Evolutionary conservation across 1,140 invertebrate species (phyloP), one percentile per base, ranked within the genome.

Genomic region (Scaptomyza montana): DNA sequence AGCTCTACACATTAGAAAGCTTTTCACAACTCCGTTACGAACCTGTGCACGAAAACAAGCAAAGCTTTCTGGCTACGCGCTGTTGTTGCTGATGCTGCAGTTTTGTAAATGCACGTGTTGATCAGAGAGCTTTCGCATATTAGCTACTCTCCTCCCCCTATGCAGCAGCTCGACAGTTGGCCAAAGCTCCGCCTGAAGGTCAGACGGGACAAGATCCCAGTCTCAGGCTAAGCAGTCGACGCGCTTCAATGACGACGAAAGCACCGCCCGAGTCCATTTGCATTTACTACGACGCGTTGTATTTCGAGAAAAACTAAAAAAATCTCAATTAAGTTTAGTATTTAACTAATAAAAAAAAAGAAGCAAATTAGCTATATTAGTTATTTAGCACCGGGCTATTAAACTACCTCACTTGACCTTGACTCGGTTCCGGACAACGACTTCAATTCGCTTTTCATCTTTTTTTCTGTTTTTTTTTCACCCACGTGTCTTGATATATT

Each of bases 171-270:
- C 13, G 7, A 16, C 21, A 70, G 69, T 72, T 63, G 41, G 2
- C 12, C 30, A 67, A 74, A 74, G 71, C 71, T 81, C 57, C 2
- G 28, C 13, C 45, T 82, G 82, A 86, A 86, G 82, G 78, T 87
- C 82, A 87, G 84, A 64, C 61, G 75, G 84, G 78, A 87, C 84
- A 74, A 70, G 64, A 77, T 53, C 50, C 59, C 54, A 46, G 55
- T 39, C 43, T 46, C n/a, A 33, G 55, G 53, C 41, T 16, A 28
- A 28, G 66, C 55, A 89, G 84, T 87, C 72, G 59, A 66, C 80
- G 72, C 84, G 84, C 75, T 77, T 87, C 47, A 89, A 87, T 82
- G 78, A 87, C 75, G 65, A 89, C 62, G 67, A 82, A 62, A 57
- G 68, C 84, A 89, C 68, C 67, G 60, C 60, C 62, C 75, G 65